phyloP scores from a whole-genome alignment of 2,888 invertebrate genomes.

The Chydorus sphaericus region DNA sequence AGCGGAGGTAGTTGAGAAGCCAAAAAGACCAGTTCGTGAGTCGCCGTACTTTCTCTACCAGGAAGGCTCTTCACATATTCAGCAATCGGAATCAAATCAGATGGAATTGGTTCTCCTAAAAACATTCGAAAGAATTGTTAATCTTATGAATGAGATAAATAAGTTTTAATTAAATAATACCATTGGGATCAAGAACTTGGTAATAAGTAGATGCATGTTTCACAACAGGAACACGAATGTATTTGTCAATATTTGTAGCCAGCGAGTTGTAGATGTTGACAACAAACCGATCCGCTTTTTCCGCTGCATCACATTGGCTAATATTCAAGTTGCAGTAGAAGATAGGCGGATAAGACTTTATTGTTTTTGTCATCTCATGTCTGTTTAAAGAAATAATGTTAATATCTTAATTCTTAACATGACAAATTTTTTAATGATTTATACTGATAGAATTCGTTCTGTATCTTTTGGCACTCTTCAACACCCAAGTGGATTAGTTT shows the following conservation, averaged over 20 bases:
- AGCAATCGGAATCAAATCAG: slow-evolving; percentile 43
- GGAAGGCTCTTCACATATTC: slow-evolving; percentile 39
- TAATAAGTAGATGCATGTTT: slow-evolving; percentile 34
- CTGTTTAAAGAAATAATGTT: too few relatives aligned
- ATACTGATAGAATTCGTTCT: slow-evolving; percentile 44
- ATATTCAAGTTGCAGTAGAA: slow-evolving; percentile 43
- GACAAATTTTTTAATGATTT: too few relatives aligned
- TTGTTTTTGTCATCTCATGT: neutral
- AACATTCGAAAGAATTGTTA: too few relatives aligned
- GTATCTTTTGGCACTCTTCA: slow-evolving; percentile 39
- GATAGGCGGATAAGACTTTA: slow-evolving; percentile 5
- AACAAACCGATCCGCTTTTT: slow-evolving; percentile 36
- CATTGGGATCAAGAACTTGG: slow-evolving; percentile 44
- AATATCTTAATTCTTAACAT: too few relatives aligned
- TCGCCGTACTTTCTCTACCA: slow-evolving; percentile 46
- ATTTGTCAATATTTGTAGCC: slow-evolving; percentile 34
- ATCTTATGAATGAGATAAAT: neutral
- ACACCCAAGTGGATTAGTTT: slow-evolving; percentile 53
- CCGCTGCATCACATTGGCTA: slow-evolving; percentile 40
- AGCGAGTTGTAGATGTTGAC: slow-evolving; percentile 48
- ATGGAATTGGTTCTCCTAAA: slow-evolving; percentile 17
- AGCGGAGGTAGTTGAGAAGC: slow-evolving; percentile 43
- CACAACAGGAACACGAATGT: slow-evolving; percentile 38
- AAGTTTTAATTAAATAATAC: too few relatives aligned
- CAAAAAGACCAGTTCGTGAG: slow-evolving; percentile 38